These are phyloP conservation scores for Procambarus virginalis DNA, from an alignment of 1,140 invertebrate genomes.

Conservation along the genomic window DNA sequence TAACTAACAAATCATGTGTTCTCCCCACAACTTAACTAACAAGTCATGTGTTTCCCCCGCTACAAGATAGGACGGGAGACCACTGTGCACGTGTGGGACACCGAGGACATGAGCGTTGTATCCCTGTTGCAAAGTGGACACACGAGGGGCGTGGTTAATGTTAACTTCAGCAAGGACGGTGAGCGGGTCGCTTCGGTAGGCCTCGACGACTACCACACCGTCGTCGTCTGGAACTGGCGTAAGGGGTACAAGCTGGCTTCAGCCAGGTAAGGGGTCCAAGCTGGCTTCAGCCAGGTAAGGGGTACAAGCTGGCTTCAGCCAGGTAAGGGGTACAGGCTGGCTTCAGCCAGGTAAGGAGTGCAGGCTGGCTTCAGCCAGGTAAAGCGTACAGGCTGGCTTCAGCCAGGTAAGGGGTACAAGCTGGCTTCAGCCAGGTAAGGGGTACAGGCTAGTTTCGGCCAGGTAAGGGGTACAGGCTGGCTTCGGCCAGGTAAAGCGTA, in stretches of 20 bases:
- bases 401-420: no score
- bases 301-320: constrained; percentile 62
- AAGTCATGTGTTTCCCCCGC: no score
- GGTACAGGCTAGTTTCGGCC: no score
- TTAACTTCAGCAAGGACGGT: constrained; percentile 62
- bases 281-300: constrained; percentile 64
- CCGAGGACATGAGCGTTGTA: constrained; percentile 32
- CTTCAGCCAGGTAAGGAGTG: constrained; percentile 48
- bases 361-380: no score
- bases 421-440: no score
- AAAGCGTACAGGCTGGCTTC: no score
- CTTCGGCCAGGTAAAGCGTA: no score
- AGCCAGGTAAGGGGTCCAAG: constrained; percentile 66
- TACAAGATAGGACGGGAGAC: constrained; percentile 56
- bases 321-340: constrained; percentile 68
- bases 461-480: no score
- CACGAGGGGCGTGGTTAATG: constrained; percentile 36
- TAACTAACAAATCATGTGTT: no score
- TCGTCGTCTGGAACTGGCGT: constrained; percentile 70
- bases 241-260: constrained; percentile 67
- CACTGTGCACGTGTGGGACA: constrained; percentile 65
- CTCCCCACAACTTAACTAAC: no score
- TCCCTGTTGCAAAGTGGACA: constrained; percentile 63
- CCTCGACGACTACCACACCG: constrained; percentile 63
- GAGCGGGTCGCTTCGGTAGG: constrained; percentile 60